Evolutionary conservation across 2,113 vertebrate genomes (phyloP).

Genomic region (Colinus virginianus): DNA sequence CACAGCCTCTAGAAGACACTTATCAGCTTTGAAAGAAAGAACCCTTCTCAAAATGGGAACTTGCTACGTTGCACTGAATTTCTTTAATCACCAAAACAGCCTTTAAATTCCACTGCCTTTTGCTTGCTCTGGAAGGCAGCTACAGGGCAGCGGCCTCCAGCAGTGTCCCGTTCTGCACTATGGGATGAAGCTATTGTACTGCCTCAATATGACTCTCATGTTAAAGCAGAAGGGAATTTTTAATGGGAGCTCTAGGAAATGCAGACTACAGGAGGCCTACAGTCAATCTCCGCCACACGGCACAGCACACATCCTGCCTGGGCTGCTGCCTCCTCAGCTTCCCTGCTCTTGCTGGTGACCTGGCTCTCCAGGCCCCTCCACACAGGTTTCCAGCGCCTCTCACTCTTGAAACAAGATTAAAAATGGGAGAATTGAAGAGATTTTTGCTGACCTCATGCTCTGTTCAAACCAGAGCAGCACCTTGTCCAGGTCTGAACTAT

Average conservation of each 20-base stretch:
- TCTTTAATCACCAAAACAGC: not conserved
- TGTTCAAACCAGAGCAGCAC: not conserved
- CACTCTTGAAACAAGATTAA: not conserved
- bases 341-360: not conserved
- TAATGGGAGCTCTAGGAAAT: not conserved
- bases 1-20: not conserved
- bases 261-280: fast-evolving
- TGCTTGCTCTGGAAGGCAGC: not conserved
- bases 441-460: not conserved
- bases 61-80: not conserved
- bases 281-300: fast-evolving
- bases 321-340: fast-evolving
- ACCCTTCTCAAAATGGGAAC: not conserved
- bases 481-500: not conserved
- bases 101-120: not conserved
- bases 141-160: not conserved
- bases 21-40: not conserved
- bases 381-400: not conserved
- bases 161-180: not conserved
- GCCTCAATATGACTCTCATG: not conserved
- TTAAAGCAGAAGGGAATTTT: not conserved
- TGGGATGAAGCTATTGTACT: not conserved
- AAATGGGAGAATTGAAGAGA: not conserved
- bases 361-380: fast-evolving
- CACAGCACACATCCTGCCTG: not conserved